Evolutionary conservation across 2,113 vertebrate genomes (phyloP), one percentile per base, ranked within the genome.

Genomic region (Sturnira hondurensis): DNA sequence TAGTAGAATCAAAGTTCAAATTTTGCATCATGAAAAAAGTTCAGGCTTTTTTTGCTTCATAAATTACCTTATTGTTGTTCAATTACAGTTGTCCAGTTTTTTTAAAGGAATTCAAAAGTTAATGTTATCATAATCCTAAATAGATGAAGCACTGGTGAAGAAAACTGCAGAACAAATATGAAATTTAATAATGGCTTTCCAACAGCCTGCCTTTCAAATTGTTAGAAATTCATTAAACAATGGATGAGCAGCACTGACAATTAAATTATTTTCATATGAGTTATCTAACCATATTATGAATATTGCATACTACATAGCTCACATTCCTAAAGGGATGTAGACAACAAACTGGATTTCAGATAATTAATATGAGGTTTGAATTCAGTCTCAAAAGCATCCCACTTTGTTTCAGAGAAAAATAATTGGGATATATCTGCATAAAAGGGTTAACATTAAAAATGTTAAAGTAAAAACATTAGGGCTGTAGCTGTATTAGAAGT

Each of bases 191-290:
- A 98, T 91, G 43, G 65, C 31, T 89, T 96, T 98, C 97, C 17
- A 70, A 97, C 85, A 95, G 91, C 95, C 97, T 98, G 94, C 94
- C 94, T 97, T 97, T 97, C 96, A 97, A 96, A 98, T 97, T 98
- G 94, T 97, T 98, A 98, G 92, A 96, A 98, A 98, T 98, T 98
- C 97, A 98, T 98, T 98, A 98, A 98, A 98, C 89, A 98, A 98
- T 95, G 91, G 86, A 94, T 98, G 97, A 98, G 96, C 52, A 98
- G 97, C 97, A 91, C 45, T 97, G 97, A 98, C 96, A 98, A 98
- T 98, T 98, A 98, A 98, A 98, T 98, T 98, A 98, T 97, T 98
- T 96, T 98, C 95, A 92, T 97, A 97, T 88, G 95, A 98, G 97
- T 83, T 96, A 98, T 97, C 97, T 96, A 96, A 97, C 92, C 96